A percentile compares a stretch with the other conserved stretches of the same genome.
These are phyloP conservation scores for Salpingus planirostris DNA, from an alignment of 2,888 invertebrate species.

Conservation along the genomic window DNA sequence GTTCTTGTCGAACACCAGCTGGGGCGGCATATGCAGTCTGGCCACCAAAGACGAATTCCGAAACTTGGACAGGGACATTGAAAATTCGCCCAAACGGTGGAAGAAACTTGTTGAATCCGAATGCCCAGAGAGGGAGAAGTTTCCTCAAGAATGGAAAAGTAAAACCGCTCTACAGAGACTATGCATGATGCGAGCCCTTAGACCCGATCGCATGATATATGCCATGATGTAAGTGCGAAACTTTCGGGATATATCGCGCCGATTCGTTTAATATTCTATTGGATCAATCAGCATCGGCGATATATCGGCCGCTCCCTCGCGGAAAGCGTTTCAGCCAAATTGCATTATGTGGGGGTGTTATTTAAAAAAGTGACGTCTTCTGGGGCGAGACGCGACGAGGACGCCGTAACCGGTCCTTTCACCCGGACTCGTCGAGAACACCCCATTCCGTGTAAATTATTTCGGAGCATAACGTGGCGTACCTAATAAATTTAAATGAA, in stretches of 20 bases:
- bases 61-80: conserved; percentile 91
- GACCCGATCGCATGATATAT: conserved; percentile 95
- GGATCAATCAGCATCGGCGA: conserved; percentile 4
- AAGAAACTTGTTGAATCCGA: conserved; percentile 94
- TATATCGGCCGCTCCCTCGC: too few species aligned
- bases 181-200: conserved; percentile 90
- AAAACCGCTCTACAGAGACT: conserved; percentile 86
- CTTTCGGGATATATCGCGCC: conserved; percentile 3
- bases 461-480: too few species aligned
- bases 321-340: too few species aligned
- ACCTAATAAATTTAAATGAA: too few species aligned
- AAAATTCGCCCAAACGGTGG: conserved; percentile 94
- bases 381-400: too few species aligned
- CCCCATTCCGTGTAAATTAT: too few species aligned
- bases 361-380: too few species aligned
- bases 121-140: conserved; percentile 90
- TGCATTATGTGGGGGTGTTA: too few species aligned
- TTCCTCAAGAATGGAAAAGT: conserved; percentile 98
- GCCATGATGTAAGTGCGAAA: conserved; percentile 66
- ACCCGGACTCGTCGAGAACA: too few species aligned
- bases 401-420: too few species aligned
- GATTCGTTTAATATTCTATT: conserved; percentile 3
- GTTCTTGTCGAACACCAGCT: conserved; percentile 82
- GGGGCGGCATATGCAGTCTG: conserved; percentile 92
- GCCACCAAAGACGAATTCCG: conserved; percentile 85